A percentile compares a stretch with the other conserved stretches of the same genome.
Conservation (phyloP, 2,113 vertebrate species). For the Meriones unguiculatus region DNA sequence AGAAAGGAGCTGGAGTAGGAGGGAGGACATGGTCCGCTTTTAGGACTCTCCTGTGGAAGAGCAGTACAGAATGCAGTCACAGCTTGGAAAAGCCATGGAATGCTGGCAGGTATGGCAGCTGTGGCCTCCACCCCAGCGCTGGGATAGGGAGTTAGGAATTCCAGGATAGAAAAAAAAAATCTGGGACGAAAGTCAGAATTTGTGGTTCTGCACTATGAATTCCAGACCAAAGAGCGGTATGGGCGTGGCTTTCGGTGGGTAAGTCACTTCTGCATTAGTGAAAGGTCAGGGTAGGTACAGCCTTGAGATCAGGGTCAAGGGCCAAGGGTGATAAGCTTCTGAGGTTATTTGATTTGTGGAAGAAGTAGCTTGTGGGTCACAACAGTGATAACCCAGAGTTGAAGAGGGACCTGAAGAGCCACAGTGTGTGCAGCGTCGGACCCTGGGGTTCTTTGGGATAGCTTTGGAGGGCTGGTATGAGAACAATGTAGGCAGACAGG, state of each 20-base stretch:
- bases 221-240: neutral
- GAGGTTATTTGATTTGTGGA: too few species aligned
- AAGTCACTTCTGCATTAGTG: neutral
- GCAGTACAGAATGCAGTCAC: accelerated
- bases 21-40: too few species aligned
- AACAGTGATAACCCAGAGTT: neutral
- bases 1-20: accelerated
- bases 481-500: neutral
- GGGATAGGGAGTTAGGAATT: neutral
- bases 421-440: neutral
- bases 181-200: neutral
- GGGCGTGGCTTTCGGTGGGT: neutral
- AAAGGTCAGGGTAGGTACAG: neutral
- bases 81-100: neutral
- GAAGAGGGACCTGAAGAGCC: neutral
- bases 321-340: neutral
- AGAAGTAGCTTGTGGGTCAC: neutral
- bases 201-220: neutral
- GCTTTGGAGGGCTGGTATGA: neutral
- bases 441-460: neutral
- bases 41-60: neutral
- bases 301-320: neutral
- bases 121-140: too few species aligned
- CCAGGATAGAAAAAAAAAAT: neutral
- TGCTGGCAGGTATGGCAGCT: neutral